Evolutionary conservation across 2,113 vertebrate species (phyloP).

Genomic region (Cnemophilus loriae): DNA sequence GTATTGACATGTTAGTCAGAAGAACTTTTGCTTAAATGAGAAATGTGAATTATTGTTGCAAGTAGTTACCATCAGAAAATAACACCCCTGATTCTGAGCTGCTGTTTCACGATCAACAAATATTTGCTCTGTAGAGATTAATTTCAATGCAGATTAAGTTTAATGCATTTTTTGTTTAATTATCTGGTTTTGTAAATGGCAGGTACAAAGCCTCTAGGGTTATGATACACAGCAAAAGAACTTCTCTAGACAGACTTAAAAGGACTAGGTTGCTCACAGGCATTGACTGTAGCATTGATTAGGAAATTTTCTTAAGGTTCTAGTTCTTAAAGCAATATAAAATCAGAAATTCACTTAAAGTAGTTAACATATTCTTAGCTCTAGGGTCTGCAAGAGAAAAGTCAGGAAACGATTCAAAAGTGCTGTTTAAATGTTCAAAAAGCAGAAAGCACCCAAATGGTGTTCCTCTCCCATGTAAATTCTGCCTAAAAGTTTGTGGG

Average conservation of each 20-base stretch:
- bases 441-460: accelerated
- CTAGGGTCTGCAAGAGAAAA: neutral
- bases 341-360: neutral
- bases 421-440: neutral
- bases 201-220: neutral
- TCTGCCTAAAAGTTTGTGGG: neutral
- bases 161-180: neutral
- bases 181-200: neutral
- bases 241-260: neutral
- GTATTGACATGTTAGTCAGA: neutral
- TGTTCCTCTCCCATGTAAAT: neutral
- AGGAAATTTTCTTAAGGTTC: neutral
- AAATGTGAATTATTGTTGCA: neutral
- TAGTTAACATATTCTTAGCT: neutral
- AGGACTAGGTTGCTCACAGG: neutral
- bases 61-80: neutral
- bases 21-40: neutral
- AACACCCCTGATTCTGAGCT: neutral
- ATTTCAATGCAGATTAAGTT: neutral
- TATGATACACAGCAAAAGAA: neutral
- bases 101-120: neutral
- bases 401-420: neutral
- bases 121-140: neutral
- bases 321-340: neutral
- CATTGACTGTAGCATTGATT: neutral